Percentiles rank a stretch among this genome's conserved stretches.
These are phyloP conservation scores for Styela clava DNA, from an alignment of 23 tunicate genomes.

Conservation along the genomic window DNA sequence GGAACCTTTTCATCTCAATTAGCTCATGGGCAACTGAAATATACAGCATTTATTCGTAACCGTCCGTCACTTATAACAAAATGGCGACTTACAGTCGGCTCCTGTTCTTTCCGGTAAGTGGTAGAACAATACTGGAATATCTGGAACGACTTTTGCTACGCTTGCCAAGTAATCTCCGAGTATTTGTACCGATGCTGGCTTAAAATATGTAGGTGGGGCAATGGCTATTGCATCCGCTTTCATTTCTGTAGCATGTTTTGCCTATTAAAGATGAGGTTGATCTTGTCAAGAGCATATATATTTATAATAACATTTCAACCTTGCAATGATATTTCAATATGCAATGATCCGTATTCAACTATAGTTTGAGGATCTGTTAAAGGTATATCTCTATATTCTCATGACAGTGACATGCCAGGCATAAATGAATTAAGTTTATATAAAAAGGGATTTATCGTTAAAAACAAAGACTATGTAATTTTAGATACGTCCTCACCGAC, in stretches of 20 bases:
- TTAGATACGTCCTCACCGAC: no score
- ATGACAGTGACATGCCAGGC: no score
- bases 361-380: background rate
- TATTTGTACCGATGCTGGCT: conserved; percentile 43
- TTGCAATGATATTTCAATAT: background rate
- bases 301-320: no score
- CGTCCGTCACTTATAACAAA: no score
- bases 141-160: conserved; percentile 45
- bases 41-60: no score
- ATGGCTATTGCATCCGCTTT: conserved; percentile 67
- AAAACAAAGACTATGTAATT: no score
- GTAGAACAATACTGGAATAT: conserved; percentile 72
- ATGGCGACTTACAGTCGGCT: conserved; percentile 44
- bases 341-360: background rate
- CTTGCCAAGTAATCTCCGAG: conserved; percentile 70
- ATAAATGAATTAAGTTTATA: no score
- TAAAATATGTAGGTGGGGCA: conserved; percentile 60
- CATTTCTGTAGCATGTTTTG: conserved; percentile 54
- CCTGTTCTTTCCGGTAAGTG: conserved; percentile 74
- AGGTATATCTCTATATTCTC: no score
- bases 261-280: conserved; percentile 45
- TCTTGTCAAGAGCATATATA: no score
- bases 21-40: no score
- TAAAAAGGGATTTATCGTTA: no score
- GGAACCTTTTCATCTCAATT: no score